Evolutionary conservation across 2,797 vertebrate species (phyloP), one percentile per base, ranked within the genome.

Genomic region (Crenuchus spilurus): DNA sequence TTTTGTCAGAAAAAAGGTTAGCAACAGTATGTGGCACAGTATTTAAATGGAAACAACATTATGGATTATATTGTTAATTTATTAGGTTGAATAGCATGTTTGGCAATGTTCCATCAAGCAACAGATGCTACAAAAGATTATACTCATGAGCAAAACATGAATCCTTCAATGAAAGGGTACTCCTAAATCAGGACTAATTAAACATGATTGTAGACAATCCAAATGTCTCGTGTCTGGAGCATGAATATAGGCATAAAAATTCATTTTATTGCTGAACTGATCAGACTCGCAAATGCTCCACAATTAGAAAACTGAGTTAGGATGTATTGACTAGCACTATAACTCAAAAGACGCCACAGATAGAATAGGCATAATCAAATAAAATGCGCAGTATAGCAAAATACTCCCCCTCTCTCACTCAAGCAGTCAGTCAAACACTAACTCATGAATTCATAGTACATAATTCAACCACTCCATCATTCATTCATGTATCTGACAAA

Each of bases 261-360:
- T 33, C 31, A 14, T 39, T 54, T 62, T 70, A 73, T 75, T 76
- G 73, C 75, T 77, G 62, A 49, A 62, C 41, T 55, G 67, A 48
- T 67, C 37, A 46, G 31, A 70, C 41, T 54, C 52, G 76, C 30
- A 66, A 30, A 72, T 58, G 33, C 42, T 48, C 41, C 51, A 6
- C 51, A 30, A 13, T 5, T 44, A 18, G 18, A 75, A 37, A 58
- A 31, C 1, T 33, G 16, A 48, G 54, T 31, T 18, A 61, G 33
- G 18, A 3, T 24, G 41, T 39, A 64, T 18, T 22, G 51, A 64
- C 39, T 16, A 63, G 33, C 30, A 48, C 52, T 26, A 72, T 30
- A 65, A 60, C 7, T 37, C n/a, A 31, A 20, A 74, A 64, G 20
- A 70, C 10, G 1, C n/a, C 58, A 54, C 30, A 28, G 54, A 73